phyloP scores from a whole-genome alignment of 1,140 invertebrate species.

The Cotesia chilonis region DNA sequence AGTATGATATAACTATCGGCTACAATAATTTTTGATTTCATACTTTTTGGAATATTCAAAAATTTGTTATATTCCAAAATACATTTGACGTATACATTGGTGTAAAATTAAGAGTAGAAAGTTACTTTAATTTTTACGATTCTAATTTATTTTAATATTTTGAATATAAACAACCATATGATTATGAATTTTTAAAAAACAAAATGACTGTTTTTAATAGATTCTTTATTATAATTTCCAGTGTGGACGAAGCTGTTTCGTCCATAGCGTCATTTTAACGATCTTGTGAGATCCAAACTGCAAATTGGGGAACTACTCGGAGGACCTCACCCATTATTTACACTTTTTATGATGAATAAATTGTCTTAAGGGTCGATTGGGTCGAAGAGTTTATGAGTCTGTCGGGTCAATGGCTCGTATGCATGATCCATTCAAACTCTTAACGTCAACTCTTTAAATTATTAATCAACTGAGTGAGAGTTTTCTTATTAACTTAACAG shows the following conservation, averaged over 20 bases:
- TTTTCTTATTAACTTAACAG: neutral
- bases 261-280: conserved; percentile 29
- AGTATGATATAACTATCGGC: no score
- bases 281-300: conserved; percentile 14
- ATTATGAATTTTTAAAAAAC: neutral
- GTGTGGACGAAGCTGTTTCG: neutral
- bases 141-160: no score
- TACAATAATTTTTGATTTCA: no score
- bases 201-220: conserved; percentile 11
- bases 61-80: no score
- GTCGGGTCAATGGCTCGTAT: conserved; percentile 23
- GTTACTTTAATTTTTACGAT: no score
- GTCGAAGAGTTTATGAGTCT: conserved; percentile 28
- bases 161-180: no score
- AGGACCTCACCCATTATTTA: conserved; percentile 38
- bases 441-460: conserved; percentile 24
- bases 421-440: conserved; percentile 20
- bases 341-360: conserved; percentile 42
- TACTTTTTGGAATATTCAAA: no score
- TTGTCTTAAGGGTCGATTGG: conserved; percentile 36
- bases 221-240: conserved; percentile 1
- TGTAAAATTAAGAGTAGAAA: no score
- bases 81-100: no score
- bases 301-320: conserved; percentile 23
- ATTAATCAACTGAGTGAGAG: neutral